A percentile compares a stretch with the other conserved stretches of the same genome.
Conservation (phyloP, 2,113 vertebrate genomes). For the Baryphthengus martii region DNA sequence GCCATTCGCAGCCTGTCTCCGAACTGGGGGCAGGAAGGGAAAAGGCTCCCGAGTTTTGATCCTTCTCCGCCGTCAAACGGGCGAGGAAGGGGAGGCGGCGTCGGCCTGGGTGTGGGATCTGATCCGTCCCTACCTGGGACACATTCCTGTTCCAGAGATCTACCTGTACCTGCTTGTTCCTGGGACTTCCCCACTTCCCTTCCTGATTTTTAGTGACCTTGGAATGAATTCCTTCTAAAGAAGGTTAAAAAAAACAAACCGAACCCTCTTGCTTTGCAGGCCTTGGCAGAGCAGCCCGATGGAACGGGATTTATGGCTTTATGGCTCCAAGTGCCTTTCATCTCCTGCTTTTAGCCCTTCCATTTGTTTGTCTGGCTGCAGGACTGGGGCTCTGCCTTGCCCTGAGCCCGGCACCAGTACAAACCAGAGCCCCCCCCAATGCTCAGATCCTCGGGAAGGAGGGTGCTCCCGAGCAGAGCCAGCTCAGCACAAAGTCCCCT, state of each 20-base stretch:
- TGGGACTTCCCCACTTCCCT: neutral
- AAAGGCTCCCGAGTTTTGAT: neutral
- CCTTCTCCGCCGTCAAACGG: accelerated
- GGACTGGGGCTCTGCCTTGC: neutral
- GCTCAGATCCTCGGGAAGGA: neutral
- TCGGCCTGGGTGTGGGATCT: neutral
- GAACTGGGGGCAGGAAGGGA: neutral
- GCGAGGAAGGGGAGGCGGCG: neutral
- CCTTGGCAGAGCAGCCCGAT: neutral
- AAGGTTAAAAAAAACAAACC: neutral
- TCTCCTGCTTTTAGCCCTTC: neutral
- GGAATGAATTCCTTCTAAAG: neutral
- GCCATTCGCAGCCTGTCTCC: neutral
- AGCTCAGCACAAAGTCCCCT: neutral
- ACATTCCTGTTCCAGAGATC: neutral
- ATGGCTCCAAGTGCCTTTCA: neutral
- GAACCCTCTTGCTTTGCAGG: neutral
- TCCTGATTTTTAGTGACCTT: neutral
- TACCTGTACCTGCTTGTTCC: neutral
- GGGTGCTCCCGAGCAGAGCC: neutral
- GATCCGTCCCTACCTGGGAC: neutral
- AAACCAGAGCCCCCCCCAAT: neutral
- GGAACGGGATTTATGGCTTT: neutral
- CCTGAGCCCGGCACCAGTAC: neutral
- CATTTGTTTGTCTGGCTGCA: neutral